A percentile compares a stretch with the other conserved stretches of the same genome.
Conservation (phyloP, 2,888 invertebrate genomes). For the Odontomyia ornata region DNA sequence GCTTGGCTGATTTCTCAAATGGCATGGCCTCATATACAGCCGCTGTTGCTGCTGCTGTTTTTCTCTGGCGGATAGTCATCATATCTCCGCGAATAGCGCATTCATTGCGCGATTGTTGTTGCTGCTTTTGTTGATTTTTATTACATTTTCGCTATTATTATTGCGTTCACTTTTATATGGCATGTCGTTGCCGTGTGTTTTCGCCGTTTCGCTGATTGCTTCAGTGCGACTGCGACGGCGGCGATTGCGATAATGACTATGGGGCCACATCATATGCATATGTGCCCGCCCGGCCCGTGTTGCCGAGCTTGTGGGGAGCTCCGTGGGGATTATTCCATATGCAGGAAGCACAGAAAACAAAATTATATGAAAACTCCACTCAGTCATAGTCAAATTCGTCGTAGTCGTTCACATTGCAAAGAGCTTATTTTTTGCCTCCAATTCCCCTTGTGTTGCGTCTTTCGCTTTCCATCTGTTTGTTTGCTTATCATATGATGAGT, state of each 20-base stretch:
- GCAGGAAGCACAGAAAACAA: background rate
- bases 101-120: background rate
- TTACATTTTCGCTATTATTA: constrained; percentile 36
- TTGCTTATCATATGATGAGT: constrained; percentile 28
- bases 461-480: constrained; percentile 5
- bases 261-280: background rate
- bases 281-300: too few species aligned
- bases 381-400: background rate
- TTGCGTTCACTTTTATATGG: constrained; percentile 27
- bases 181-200: constrained; percentile 20
- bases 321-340: background rate
- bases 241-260: too few species aligned
- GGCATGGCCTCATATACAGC: constrained; percentile 9
- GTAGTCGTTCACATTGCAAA: constrained; percentile 1
- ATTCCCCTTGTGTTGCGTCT: constrained; percentile 5
- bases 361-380: background rate
- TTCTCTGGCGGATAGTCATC: background rate
- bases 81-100: constrained; percentile 1
- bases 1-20: constrained; percentile 23
- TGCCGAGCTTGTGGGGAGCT: background rate
- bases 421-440: constrained; percentile 3
- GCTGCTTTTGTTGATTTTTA: constrained; percentile 20
- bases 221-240: constrained; percentile 5
- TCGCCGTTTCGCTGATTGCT: constrained; percentile 23
- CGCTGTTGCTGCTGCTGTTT: background rate